Percentiles rank a stretch among this genome's conserved stretches.
Evolutionary conservation across 1,140 invertebrate genomes (phyloP).

Genomic region (Linepithema humile): DNA sequence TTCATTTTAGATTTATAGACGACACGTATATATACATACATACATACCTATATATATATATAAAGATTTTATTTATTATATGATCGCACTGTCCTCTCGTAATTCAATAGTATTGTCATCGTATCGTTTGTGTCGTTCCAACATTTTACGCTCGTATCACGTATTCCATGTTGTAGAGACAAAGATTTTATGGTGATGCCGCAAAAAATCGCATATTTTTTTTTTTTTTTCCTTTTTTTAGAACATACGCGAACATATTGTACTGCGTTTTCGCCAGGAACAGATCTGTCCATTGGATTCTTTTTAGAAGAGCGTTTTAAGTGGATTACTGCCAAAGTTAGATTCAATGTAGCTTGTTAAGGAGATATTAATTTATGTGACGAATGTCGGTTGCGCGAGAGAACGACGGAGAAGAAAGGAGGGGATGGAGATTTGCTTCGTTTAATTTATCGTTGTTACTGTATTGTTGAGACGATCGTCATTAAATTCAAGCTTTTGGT

Average conservation of each 20-base stretch:
- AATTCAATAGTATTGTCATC: constrained; percentile 46
- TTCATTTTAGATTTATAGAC: constrained; percentile 32
- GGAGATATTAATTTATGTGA: constrained; percentile 55
- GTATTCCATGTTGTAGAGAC: background rate
- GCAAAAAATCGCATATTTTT: background rate
- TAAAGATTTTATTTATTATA: constrained; percentile 48
- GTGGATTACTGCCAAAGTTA: constrained; percentile 69
- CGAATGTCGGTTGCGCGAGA: background rate
- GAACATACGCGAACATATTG: background rate
- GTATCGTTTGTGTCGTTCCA: constrained; percentile 6
- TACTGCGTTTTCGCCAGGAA: constrained; percentile 24
- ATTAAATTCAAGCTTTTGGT: background rate
- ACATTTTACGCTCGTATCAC: background rate
- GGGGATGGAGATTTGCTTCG: background rate
- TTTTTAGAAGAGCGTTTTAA: constrained; percentile 8
- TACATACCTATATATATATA: no score
- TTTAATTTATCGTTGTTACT: constrained; percentile 12
- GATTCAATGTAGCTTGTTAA: constrained; percentile 57
- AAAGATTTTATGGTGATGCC: background rate
- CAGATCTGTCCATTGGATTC: constrained; percentile 17
- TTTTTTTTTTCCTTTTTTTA: constrained; percentile 1
- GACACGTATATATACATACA: background rate
- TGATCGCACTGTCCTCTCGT: background rate
- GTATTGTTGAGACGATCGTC: background rate
- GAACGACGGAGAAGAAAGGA: no score